Evolutionary conservation across 2,888 invertebrate species (phyloP).

Genomic region (Trichogramma dendrolimi): DNA sequence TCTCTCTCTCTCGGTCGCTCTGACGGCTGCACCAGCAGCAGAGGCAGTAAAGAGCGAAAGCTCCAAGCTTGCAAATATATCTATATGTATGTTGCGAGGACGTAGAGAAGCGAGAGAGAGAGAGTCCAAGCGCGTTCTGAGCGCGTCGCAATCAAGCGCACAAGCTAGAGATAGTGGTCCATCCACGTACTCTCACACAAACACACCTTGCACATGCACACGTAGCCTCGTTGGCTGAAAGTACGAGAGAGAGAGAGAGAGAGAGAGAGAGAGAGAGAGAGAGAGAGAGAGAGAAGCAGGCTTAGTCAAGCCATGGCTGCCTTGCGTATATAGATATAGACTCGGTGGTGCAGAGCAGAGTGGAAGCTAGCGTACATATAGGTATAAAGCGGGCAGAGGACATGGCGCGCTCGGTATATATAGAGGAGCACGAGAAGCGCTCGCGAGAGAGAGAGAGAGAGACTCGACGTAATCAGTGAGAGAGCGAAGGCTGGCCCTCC

Average conservation of each 20-base stretch:
- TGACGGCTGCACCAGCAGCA: constrained; percentile 10
- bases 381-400: too few species aligned
- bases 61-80: neutral
- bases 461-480: constrained; percentile 53
- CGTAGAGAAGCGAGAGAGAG: constrained; percentile 22
- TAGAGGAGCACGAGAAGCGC: constrained; percentile 5
- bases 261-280: constrained; percentile 11
- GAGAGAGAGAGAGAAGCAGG: constrained; percentile 7
- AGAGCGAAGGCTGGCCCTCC: constrained; percentile 45
- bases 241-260: constrained; percentile 14
- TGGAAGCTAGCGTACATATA: too few species aligned
- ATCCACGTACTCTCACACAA: constrained; percentile 27
- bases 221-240: too few species aligned
- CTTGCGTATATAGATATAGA: too few species aligned
- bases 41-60: neutral
- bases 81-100: constrained; percentile 2
- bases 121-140: constrained; percentile 20
- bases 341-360: too few species aligned
- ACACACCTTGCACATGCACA: too few species aligned
- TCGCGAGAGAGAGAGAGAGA: constrained; percentile 26
- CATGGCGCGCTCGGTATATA: neutral
- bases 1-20: neutral
- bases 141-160: constrained; percentile 13
- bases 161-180: constrained; percentile 1
- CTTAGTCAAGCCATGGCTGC: neutral